Base-by-base conservation (phyloP, 2,113 vertebrate genomes). In the Paralichthys olivaceus region DNA sequence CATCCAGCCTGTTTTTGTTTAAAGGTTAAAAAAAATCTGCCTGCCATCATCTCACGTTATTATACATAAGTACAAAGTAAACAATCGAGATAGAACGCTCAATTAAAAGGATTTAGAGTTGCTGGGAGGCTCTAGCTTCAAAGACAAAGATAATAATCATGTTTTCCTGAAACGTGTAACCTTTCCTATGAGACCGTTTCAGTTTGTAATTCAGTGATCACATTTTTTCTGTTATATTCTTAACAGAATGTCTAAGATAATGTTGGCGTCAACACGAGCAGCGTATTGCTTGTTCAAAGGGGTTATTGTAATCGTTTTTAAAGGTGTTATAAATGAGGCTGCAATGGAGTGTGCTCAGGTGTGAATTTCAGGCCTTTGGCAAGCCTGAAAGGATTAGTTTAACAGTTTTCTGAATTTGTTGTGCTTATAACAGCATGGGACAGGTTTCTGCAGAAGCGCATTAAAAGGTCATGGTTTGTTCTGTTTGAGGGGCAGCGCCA, bases 281-380 rank as follows among this genome's bases (percentile, higher is more conserved):
- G 67, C 49, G 72, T 8, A 73, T 65, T 37, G 17, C 15, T 64
- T 69, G 54, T 51, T 53, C 20, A 20, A 67, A 69, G 58, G 63
- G 69, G 49, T 77, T 81, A 72, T 79, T 69, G 14, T 82, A 77
- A 72, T 77, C 54, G 20, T 61, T 77, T 70, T 82, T 59, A 74
- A 74, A 75, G 55, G 64, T 59, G 69, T 79, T 85, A 69, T 79
- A 72, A 77, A 78, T 62, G 53, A 64, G 60, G 20, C 14, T 49
- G 68, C 75, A 69, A 57, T 58, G 20, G 43, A 63, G 58, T 3
- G 0, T 69, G 75, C 56, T 82, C 79, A 77, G 84, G 84, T 82
- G 70, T 84, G 66, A 83, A 65, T 89, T 84, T 69, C 72, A 86
- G 73, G 59, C 26, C 75, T 64, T 70, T 32, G 61, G 29, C 25